Evolutionary conservation across 2,888 invertebrate genomes (phyloP).

Genomic region (Nephrotoma guestfalica): DNA sequence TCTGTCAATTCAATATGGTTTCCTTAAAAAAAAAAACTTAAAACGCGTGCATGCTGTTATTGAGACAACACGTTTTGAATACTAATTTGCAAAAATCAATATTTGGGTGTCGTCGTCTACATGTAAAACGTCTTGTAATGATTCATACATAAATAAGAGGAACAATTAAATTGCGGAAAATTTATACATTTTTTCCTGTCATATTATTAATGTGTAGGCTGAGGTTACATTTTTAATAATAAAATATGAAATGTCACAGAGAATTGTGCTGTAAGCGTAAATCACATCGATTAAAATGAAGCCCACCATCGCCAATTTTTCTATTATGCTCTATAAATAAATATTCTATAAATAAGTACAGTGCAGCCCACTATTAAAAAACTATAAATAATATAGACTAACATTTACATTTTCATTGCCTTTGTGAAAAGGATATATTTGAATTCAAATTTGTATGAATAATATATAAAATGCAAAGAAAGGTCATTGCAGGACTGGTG

Average conservation of each 20-base stretch:
- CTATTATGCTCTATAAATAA: background rate
- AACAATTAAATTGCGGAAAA: background rate
- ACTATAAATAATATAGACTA: background rate
- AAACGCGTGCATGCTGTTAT: background rate
- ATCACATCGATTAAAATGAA: background rate
- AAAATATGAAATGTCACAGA: background rate
- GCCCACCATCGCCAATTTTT: background rate
- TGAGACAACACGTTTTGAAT: background rate
- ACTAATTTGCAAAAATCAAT: background rate
- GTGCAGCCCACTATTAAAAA: background rate
- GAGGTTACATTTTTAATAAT: background rate
- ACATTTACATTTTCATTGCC: background rate
- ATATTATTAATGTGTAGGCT: background rate
- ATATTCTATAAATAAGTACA: background rate
- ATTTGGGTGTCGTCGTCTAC: background rate
- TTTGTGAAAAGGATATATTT: too few species aligned
- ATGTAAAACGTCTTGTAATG: background rate
- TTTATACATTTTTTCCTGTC: background rate
- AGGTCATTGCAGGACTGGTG: too few species aligned
- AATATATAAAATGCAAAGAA: too few species aligned
- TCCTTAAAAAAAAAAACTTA: background rate
- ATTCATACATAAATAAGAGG: background rate
- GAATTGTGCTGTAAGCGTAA: background rate
- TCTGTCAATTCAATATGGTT: background rate
- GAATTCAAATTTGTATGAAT: too few species aligned